Evolutionary conservation across 2,797 vertebrate genomes (phyloP), one percentile per base, ranked within the genome.

Genomic region (Dryobates pubescens): DNA sequence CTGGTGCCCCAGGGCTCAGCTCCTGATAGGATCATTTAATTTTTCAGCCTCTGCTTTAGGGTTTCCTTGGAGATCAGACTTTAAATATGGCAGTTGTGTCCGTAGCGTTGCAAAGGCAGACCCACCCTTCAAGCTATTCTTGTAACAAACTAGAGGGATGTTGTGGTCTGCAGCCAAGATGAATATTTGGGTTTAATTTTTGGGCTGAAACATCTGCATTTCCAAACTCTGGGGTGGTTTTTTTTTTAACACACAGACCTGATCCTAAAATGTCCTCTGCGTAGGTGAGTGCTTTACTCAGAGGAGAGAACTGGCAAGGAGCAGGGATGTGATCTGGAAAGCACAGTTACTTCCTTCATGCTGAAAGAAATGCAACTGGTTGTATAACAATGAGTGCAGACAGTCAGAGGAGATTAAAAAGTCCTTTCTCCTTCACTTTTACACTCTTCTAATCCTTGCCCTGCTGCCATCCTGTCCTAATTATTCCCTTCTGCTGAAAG

Each of bases 401-500:
- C 62, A 65, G 65, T 59, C 71, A 68, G 47, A 74, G 51, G n/a
- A 90, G 29, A 34, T 65, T 86, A 43, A 61, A 38, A 59, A 24
- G 32, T 41, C 41, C 41, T 32, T 63, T 4, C 19, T 86, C 38
- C 24, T 78, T 65, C 36, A 41, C 59, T 93, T 78, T 78, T 82
- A n/a, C 38, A 67, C 59, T 84, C 19, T 19, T 64, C 51, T 87
- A 43, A 32, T 89, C 34, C 34, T 57, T 82, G 67, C 34, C 34
- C 57, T 79, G 34, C 65, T 78, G 76, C 64, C 86, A 65, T 88
- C 69, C 65, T 75, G 49, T 61, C 80, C 14, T 76, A 74, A 67
- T 70, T 94, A 11, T 45, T 76, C 83, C 75, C 30, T 92, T 67
- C 71, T 90, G 20, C 68, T 88, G 49, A 88, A 93, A 73, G 54